These are phyloP conservation scores for Clistopyga incitator DNA, from an alignment of 2,888 invertebrate genomes.

Conservation along the genomic window DNA sequence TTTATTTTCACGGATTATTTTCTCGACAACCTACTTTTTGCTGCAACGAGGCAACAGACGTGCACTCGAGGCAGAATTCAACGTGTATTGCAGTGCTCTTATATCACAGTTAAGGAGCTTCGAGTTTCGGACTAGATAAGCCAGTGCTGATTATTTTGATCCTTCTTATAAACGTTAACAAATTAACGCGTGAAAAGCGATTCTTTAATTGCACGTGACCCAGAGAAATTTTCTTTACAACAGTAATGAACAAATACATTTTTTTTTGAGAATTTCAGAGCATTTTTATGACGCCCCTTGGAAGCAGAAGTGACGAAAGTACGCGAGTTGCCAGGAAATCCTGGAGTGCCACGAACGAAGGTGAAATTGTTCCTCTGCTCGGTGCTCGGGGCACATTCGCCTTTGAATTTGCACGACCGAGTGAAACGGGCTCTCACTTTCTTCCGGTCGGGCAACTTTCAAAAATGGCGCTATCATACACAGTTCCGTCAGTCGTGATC, in stretches of 20 bases:
- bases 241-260: too few relatives aligned
- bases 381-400: conserved; percentile 53
- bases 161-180: background rate
- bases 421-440: conserved; percentile 68
- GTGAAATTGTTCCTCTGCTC: conserved; percentile 62
- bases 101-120: background rate
- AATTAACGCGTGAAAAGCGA: background rate
- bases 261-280: too few relatives aligned
- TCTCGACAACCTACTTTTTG: background rate
- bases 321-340: background rate
- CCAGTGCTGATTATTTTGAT: background rate
- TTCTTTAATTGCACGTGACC: background rate
- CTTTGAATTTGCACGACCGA: conserved; percentile 55
- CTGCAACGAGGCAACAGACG: background rate
- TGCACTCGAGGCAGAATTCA: background rate
- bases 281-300: background rate
- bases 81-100: background rate
- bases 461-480: conserved; percentile 53
- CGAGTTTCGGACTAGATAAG: background rate
- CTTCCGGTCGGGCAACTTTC: conserved; percentile 66
- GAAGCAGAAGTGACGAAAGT: conserved; percentile 30
- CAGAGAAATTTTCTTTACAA: too few relatives aligned
- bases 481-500: conserved; percentile 36
- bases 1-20: background rate
- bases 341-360: conserved; percentile 27